A percentile compares a stretch with the other conserved stretches of the same genome.
These are phyloP conservation scores for Betta splendens DNA, from an alignment of 2,797 vertebrate genomes.

Conservation along the genomic window DNA sequence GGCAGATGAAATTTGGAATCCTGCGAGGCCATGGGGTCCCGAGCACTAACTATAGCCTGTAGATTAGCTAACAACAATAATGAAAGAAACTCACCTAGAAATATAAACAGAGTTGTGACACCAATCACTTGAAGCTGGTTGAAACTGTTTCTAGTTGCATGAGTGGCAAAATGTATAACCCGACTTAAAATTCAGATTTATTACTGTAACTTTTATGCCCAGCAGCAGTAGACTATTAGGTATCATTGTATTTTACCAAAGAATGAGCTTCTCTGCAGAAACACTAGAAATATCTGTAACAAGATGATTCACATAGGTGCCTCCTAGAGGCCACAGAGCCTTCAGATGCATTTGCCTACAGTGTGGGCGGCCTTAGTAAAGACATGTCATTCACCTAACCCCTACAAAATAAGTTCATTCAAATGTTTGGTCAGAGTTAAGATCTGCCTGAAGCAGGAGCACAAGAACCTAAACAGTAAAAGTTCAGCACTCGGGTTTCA, in stretches of 20 bases:
- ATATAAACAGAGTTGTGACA: too few species aligned
- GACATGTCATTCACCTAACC: slow-evolving; percentile 11
- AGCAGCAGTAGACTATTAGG: too few species aligned
- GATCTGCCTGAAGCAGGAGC: slow-evolving; percentile 33
- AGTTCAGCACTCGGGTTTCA: slow-evolving; percentile 15
- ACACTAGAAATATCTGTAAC: background rate
- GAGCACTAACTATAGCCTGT: too few species aligned
- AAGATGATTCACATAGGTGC: background rate
- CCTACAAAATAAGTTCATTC: slow-evolving; percentile 31
- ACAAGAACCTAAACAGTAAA: slow-evolving; percentile 6
- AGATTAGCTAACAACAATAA: background rate
- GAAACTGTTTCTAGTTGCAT: background rate
- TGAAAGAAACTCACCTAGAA: too few species aligned
- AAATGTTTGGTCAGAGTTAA: slow-evolving; percentile 19
- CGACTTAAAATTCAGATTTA: too few species aligned
- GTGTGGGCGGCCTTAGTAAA: slow-evolving; percentile 12
- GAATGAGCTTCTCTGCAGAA: background rate
- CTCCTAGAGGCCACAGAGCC: slow-evolving; percentile 8
- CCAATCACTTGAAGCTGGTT: too few species aligned
- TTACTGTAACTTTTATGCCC: too few species aligned
- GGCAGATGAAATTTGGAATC: background rate
- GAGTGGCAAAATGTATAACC: background rate
- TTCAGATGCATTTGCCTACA: background rate
- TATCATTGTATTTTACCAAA: background rate
- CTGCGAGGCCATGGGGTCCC: background rate